A percentile compares a stretch with the other conserved stretches of the same genome.
Evolutionary conservation across 2,797 vertebrate genomes (phyloP).

Genomic region (Serranus cabrilla): DNA sequence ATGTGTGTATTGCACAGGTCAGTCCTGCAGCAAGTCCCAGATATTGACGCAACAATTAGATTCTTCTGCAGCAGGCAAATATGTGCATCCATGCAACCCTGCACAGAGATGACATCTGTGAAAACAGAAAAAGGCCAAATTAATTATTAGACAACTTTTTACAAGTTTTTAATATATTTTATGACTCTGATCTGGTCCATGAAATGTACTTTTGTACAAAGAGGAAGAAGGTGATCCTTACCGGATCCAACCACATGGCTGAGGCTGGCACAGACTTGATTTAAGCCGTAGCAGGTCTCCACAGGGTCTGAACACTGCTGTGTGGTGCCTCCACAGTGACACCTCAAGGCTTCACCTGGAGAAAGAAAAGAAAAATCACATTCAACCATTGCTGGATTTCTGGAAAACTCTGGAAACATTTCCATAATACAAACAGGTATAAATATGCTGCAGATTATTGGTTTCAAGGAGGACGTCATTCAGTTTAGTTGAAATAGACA

Average conservation of each 20-base stretch:
- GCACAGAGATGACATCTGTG: not conserved
- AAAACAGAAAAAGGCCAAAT: not conserved
- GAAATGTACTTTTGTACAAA: not conserved
- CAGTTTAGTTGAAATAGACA: too few relatives aligned
- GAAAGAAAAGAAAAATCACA: not conserved
- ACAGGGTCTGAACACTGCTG: not conserved
- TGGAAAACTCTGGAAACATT: too few relatives aligned
- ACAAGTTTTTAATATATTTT: not conserved
- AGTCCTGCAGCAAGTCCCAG: conserved; percentile 18
- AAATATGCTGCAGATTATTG: too few relatives aligned
- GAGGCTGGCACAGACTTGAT: conserved; percentile 15
- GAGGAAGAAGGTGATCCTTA: conserved; percentile 1
- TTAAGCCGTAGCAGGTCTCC: conserved; percentile 1
- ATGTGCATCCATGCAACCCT: conserved; percentile 1
- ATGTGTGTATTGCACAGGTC: conserved; percentile 47
- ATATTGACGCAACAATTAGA: too few relatives aligned
- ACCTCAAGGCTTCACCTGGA: conserved; percentile 47
- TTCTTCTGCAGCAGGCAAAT: too few relatives aligned
- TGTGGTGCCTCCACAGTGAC: conserved; percentile 22
- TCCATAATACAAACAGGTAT: too few relatives aligned
- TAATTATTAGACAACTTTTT: not conserved
- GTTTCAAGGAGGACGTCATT: too few relatives aligned
- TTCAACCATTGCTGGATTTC: too few relatives aligned
- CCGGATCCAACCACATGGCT: not conserved
- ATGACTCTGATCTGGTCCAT: not conserved